Evolutionary conservation across 1,140 invertebrate species (phyloP), one percentile per base, ranked within the genome.

Genomic region (Microplitis demolitor): DNA sequence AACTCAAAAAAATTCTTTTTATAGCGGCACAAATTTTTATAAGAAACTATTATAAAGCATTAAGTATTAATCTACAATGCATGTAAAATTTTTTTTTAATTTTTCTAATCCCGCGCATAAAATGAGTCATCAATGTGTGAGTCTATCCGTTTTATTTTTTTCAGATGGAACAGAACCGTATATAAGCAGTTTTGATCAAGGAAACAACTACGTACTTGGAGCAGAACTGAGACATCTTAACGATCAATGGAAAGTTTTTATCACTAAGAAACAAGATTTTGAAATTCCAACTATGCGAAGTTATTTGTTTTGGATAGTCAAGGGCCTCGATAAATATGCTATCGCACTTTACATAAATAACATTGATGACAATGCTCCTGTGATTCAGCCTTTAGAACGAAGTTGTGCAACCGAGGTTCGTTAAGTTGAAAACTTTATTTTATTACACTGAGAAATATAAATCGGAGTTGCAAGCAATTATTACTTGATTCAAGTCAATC

Each of bases 341-440:
- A 79, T 89, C 4, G 73, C 77, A 4, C 77, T 89, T 0, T 76
- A 77, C 9, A 84, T 89, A 11, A 79, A 83, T 14, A 89, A 90
- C 71, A 89, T 89, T 35, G 88, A 90, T 74, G 88, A 89, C 77
- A 87, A 88, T 71, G 74, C 82, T 4, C 87, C 88, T 3, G 80
- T 88, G 24, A 88, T 89, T 58, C 81, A 85, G 13, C 69, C 86
- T 3, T 77, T 82, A 11, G 74, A 84, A n/a, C 88, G 86, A 72
- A 74, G 75, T 13, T 81, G 87, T 4, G 77, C 80, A 34, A 87
- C 89, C 72, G 80, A 81, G 78, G 74, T 76, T 56, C 3, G 31
- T 67, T 33, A 6, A 31, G 51, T 33, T 71, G 33, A 56, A 33
- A 37, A 31, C 54, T 3, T 69, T 45, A 60, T 39, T 60, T 24